These are phyloP conservation scores for Dermatophagoides farinae DNA, from an alignment of 1,140 invertebrate species.

Conservation along the genomic window DNA sequence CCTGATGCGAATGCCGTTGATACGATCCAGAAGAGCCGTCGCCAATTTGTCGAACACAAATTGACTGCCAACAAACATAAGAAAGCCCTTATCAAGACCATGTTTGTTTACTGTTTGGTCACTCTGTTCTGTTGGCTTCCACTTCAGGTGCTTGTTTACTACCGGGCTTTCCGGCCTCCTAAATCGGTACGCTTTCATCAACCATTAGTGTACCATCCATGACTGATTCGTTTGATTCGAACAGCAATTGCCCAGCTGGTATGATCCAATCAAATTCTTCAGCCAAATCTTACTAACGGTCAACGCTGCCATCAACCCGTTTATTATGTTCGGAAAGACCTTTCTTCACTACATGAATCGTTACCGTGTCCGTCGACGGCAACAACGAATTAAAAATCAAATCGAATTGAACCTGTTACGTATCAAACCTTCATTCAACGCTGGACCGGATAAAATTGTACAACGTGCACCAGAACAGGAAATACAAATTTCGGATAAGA, in stretches of 20 bases:
- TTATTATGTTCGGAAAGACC: slow-evolving; percentile 38
- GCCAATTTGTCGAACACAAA: slow-evolving; percentile 21
- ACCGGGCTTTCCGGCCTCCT: slow-evolving; percentile 39
- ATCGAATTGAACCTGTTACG: not conserved
- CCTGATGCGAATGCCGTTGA: no score
- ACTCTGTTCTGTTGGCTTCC: slow-evolving; percentile 44
- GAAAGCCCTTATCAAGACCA: slow-evolving; percentile 40
- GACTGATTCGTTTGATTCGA: not conserved
- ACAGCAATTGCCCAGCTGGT: slow-evolving; percentile 21
- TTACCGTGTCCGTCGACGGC: not conserved
- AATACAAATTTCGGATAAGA: not conserved
- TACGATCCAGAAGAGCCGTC: no score
- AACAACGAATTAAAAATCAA: not conserved
- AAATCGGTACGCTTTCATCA: slow-evolving; percentile 23
- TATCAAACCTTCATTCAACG: not conserved
- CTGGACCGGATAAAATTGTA: not conserved
- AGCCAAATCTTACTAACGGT: slow-evolving; percentile 42
- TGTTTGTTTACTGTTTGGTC: slow-evolving; percentile 42
- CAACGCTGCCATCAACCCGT: slow-evolving; percentile 47
- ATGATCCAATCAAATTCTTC: slow-evolving; percentile 37
- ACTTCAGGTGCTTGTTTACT: slow-evolving; percentile 31
- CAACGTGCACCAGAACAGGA: not conserved
- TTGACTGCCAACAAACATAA: slow-evolving; percentile 17
- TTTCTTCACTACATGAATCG: slow-evolving; percentile 17
- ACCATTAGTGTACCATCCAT: not conserved